Percentiles rank a stretch among this genome's conserved stretches.
Evolutionary conservation across 2,888 invertebrate species (phyloP).

Genomic region (Epinotia nisella): DNA sequence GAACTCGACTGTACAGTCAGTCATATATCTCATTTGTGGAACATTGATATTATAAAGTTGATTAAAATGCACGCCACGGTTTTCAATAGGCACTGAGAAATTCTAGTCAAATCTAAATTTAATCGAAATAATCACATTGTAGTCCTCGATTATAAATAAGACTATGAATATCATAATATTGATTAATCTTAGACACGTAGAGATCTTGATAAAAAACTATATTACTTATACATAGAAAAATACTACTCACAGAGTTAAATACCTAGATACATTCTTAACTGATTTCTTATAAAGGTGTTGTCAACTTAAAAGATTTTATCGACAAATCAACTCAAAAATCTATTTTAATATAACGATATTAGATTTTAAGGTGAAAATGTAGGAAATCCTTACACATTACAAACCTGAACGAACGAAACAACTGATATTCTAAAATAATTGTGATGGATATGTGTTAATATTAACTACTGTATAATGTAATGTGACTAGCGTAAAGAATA

Average conservation of each 20-base stretch:
- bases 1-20: background rate
- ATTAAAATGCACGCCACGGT: conserved; percentile 45
- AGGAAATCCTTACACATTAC: conserved; percentile 57
- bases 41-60: conserved; percentile 7
- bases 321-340: conserved; percentile 70
- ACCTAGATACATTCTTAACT: conserved; percentile 50
- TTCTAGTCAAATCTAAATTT: conserved; percentile 79
- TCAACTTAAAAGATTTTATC: conserved; percentile 79
- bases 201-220: conserved; percentile 46
- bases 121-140: conserved; percentile 61
- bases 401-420: conserved; percentile 77
- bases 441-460: conserved; percentile 83
- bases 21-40: background rate
- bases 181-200: conserved; percentile 35
- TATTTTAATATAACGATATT: conserved; percentile 68
- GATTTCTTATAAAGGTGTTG: conserved; percentile 67
- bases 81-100: conserved; percentile 69
- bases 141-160: conserved; percentile 53
- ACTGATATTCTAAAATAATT: conserved; percentile 84
- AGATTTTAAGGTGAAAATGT: conserved; percentile 52
- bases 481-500: conserved; percentile 53
- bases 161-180: conserved; percentile 30
- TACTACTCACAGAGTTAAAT: conserved; percentile 49
- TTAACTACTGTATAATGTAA: conserved; percentile 65
- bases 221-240: conserved; percentile 54